phyloP scores from a whole-genome alignment of 1,140 invertebrate species.

The Drosophila navojoa region DNA sequence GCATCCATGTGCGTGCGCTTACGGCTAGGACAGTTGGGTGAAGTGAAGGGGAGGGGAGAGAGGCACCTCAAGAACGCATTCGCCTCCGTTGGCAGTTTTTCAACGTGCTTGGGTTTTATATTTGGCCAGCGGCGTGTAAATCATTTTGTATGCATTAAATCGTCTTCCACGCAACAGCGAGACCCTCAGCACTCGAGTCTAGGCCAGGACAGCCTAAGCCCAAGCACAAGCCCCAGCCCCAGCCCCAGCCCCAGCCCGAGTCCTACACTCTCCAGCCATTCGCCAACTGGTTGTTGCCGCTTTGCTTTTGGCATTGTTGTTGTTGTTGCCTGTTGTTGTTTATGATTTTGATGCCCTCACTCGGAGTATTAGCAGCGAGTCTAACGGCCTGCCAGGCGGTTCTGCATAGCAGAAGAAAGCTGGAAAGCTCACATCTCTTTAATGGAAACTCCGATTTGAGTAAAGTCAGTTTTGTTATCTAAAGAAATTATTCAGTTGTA shows the following conservation, averaged over 20 bases:
- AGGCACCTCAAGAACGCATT: conserved; percentile 2
- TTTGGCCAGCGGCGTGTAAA: conserved; percentile 81
- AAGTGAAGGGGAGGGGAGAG: too few relatives aligned
- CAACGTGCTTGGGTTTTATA: conserved; percentile 60
- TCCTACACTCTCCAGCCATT: not conserved
- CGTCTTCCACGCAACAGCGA: conserved; percentile 61
- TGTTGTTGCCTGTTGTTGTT: conserved; percentile 11
- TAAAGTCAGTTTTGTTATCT: too few relatives aligned
- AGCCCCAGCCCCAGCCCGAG: too few relatives aligned
- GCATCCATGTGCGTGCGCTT: conserved; percentile 35
- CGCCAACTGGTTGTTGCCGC: not conserved
- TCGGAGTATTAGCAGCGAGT: not conserved
- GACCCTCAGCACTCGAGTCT: not conserved
- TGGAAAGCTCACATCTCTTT: too few relatives aligned
- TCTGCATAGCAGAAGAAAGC: too few relatives aligned
- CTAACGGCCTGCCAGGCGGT: too few relatives aligned
- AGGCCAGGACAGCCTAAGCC: not conserved
- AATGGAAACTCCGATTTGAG: too few relatives aligned
- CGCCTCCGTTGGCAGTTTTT: conserved; percentile 18
- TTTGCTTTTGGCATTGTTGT: conserved; percentile 29
- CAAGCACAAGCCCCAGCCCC: too few relatives aligned
- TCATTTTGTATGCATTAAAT: conserved; percentile 83
- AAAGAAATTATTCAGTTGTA: too few relatives aligned
- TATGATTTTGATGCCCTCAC: not conserved
- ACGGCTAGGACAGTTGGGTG: too few relatives aligned